Percentiles rank a stretch among this genome's conserved stretches.
phyloP scores from a whole-genome alignment of 2,113 vertebrate species.

The Pluvialis apricaria region DNA sequence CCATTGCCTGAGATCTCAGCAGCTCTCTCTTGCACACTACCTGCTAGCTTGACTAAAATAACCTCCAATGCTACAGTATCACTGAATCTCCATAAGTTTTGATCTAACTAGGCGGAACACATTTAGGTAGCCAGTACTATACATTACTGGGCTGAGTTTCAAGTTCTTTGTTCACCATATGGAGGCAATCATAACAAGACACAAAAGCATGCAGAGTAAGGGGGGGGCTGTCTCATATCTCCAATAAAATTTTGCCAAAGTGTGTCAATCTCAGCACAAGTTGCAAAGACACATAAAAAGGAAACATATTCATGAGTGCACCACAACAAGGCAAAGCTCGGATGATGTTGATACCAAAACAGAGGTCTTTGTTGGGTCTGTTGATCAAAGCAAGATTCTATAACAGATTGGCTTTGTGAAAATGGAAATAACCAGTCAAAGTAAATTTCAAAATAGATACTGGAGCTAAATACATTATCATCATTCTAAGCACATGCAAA shows the following conservation, averaged over 20 bases:
- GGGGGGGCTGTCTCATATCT: conserved; percentile 58
- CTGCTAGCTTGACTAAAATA: conserved; percentile 54
- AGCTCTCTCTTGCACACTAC: neutral
- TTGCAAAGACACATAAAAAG: conserved; percentile 64
- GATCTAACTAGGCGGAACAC: conserved; percentile 64
- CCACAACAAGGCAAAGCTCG: conserved; percentile 65
- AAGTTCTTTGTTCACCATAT: conserved; percentile 69
- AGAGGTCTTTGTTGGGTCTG: conserved; percentile 67
- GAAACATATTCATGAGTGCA: conserved; percentile 67
- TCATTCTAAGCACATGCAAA: conserved; percentile 37
- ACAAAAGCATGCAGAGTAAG: conserved; percentile 60
- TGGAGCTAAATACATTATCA: conserved; percentile 48
- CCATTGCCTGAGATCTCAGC: conserved; percentile 20
- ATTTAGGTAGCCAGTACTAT: conserved; percentile 70
- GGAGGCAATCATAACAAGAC: conserved; percentile 59
- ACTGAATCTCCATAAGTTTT: conserved; percentile 60
- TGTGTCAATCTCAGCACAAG: conserved; percentile 66
- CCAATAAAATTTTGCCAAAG: conserved; percentile 66
- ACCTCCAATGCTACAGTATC: conserved; percentile 40
- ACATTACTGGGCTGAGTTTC: conserved; percentile 70
- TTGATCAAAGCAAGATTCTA: conserved; percentile 68
- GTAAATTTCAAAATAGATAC: conserved; percentile 65
- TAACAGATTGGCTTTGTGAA: conserved; percentile 68
- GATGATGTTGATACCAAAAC: conserved; percentile 68
- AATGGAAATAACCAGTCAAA: conserved; percentile 69